These are phyloP conservation scores for Neoscelio sp. DNA, from an alignment of 2,888 invertebrate species.

Conservation along the genomic window DNA sequence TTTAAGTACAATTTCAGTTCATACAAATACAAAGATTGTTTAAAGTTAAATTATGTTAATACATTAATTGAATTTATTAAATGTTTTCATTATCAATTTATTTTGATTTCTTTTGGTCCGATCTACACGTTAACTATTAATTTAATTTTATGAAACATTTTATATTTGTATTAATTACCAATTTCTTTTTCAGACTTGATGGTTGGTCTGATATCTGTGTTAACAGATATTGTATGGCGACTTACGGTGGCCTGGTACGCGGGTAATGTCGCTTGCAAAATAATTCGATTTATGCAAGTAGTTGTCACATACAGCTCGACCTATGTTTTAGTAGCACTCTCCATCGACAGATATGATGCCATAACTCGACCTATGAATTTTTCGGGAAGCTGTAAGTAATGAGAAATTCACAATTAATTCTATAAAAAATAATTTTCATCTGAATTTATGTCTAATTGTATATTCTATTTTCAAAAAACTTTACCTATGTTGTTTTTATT, in stretches of 20 bases:
- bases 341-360: slow-evolving; percentile 96
- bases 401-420: not conserved
- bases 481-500: no score
- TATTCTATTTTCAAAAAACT: no score
- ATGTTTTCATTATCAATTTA: not conserved
- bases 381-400: slow-evolving; percentile 95
- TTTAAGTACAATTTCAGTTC: not conserved
- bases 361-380: slow-evolving; percentile 98
- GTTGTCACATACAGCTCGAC: slow-evolving; percentile 96
- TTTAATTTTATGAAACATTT: not conserved
- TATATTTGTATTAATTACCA: not conserved
- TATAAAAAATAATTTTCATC: not conserved
- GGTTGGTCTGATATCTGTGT: slow-evolving; percentile 94
- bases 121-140: not conserved
- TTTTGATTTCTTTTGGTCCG: not conserved
- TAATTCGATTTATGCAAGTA: slow-evolving; percentile 92
- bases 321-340: slow-evolving; percentile 95
- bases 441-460: not conserved
- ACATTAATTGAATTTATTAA: no score
- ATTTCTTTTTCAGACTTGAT: slow-evolving; percentile 88
- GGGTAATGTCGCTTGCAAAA: slow-evolving; percentile 94
- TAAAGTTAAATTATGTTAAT: no score
- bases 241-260: slow-evolving; percentile 95
- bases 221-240: slow-evolving; percentile 95
- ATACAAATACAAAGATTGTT: not conserved